Evolutionary conservation across 2,888 invertebrate species (phyloP), one percentile per base, ranked within the genome.

Genomic region (Leptura quadrifasciata): DNA sequence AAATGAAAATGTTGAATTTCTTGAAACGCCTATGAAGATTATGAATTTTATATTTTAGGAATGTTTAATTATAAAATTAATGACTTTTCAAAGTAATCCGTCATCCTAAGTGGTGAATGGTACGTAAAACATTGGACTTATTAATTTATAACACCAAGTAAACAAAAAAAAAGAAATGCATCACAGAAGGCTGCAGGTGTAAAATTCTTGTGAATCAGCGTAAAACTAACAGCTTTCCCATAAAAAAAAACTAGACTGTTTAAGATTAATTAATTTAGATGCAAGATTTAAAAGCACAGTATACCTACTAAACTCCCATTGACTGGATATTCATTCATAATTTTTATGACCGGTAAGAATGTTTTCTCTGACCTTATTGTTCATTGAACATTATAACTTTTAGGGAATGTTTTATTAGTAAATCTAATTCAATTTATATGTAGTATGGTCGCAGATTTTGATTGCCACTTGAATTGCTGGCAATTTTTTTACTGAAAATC

Each of bases 111-210:
- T 17, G 31, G 17, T n/a, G 8, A 27, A 60, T 47, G 12, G 47
- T 12, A n/a, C 15, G 17, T 47, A 47, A 47, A 3, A 4, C 3
- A 47, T 47, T 47, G 47, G 4, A n/a, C n/a, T 47, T 47, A 47
- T 47, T n/a, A 27, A 60, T n/a, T n/a, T n/a, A 21, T 60, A 60
- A 61, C 9, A 31, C 10, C n/a, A 61, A 61, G 31, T 15, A 24
- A 24, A 60, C 15, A 12, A 6, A 17, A 27, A 61, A 27, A 27
- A n/a, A 10, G n/a, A 31, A 31, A 27, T 31, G 60, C 47, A 47
- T 47, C 47, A 47, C n/a, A 47, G 39, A 47, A n/a, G 27, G 27
- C 17, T 17, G 60, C 60, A 61, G 60, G 60, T 61, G 60, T 17
- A 61, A n/a, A 31, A 31, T 21, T 31, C n/a, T 47, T 17, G 31